These are phyloP conservation scores for Brachyptera risi DNA, from an alignment of 2,888 invertebrate genomes.

Conservation along the genomic window DNA sequence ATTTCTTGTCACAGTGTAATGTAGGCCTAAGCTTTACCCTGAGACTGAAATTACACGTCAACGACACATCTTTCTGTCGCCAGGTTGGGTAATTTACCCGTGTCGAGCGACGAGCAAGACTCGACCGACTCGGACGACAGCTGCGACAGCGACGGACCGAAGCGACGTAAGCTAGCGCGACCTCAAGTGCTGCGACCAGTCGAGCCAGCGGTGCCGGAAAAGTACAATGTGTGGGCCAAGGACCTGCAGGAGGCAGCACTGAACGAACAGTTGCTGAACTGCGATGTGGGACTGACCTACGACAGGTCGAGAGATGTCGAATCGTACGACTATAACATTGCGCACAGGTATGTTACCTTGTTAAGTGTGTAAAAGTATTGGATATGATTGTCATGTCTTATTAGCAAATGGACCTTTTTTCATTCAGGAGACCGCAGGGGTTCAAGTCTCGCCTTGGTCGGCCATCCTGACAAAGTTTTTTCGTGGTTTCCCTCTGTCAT, in stretches of 20 bases:
- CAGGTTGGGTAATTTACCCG: background rate
- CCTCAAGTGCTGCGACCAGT: background rate
- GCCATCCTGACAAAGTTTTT: no score
- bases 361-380: slow-evolving; percentile 35
- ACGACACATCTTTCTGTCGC: background rate
- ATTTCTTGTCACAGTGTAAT: no score
- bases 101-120: background rate
- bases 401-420: no score
- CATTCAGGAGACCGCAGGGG: no score
- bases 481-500: no score
- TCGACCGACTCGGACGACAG: background rate
- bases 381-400: no score
- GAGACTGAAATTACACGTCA: no score
- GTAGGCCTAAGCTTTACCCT: no score
- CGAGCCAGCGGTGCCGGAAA: slow-evolving; percentile 37
- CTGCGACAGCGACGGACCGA: slow-evolving; percentile 7
- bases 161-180: background rate
- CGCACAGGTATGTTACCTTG: slow-evolving; percentile 21
- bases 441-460: no score
- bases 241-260: slow-evolving; percentile 73
- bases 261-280: slow-evolving; percentile 71
- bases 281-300: slow-evolving; percentile 57
- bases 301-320: slow-evolving; percentile 64
- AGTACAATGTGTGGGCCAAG: slow-evolving; percentile 74
- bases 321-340: slow-evolving; percentile 53